Percentiles rank a stretch among this genome's conserved stretches.
Conservation (phyloP, 2,888 invertebrate genomes). For the Rosalia funebris region DNA sequence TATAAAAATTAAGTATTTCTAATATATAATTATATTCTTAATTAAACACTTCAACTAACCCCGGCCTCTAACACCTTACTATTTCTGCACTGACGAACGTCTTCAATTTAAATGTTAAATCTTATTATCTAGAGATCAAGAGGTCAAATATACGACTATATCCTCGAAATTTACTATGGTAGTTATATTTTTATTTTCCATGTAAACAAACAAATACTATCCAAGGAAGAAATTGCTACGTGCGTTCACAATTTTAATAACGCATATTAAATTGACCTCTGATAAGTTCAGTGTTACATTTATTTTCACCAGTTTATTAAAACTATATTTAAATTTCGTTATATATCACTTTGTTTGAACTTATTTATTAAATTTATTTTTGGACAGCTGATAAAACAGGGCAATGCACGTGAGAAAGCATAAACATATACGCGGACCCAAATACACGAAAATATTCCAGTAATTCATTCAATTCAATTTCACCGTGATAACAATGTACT, state of each 20-base stretch:
- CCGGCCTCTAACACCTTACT: neutral
- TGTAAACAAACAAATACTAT: neutral
- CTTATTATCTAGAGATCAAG: neutral
- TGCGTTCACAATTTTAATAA: neutral
- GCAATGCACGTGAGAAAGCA: too few species aligned
- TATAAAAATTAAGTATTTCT: too few species aligned
- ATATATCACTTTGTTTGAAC: too few species aligned
- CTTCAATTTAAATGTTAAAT: neutral
- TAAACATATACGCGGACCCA: too few species aligned
- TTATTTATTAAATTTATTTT: too few species aligned
- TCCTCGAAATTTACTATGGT: neutral
- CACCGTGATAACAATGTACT: too few species aligned
- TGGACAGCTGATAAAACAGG: too few species aligned
- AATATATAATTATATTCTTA: neutral
- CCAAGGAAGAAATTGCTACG: neutral
- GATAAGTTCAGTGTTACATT: neutral
- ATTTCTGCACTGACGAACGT: neutral
- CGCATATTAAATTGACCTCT: neutral
- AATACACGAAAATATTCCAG: too few species aligned
- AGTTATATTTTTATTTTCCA: neutral
- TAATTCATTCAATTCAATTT: too few species aligned
- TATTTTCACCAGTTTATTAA: too few species aligned
- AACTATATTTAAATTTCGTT: too few species aligned
- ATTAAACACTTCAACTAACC: neutral
- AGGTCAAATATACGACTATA: neutral